phyloP scores from a whole-genome alignment of 2,888 invertebrate species.

The Eustalomyia histrio region DNA sequence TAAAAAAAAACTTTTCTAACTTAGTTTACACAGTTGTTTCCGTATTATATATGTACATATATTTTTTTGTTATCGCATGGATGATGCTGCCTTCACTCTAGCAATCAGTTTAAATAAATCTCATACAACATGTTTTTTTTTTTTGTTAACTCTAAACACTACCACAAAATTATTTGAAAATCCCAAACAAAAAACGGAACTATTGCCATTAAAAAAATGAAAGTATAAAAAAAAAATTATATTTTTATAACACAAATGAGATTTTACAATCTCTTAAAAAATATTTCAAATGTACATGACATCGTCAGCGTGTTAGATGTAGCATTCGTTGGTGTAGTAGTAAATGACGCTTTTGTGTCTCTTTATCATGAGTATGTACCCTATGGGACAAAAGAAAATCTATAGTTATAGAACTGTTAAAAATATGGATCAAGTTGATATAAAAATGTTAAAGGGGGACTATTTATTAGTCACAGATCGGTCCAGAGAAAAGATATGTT shows the following conservation, averaged over 20 bases:
- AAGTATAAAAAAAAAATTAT: not conserved
- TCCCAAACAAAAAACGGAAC: not conserved
- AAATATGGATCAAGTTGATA: too few relatives aligned
- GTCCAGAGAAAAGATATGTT: too few relatives aligned
- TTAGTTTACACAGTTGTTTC: not conserved
- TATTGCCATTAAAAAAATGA: not conserved
- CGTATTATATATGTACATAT: not conserved
- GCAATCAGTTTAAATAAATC: constrained; percentile 31
- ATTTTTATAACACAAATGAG: constrained; percentile 2
- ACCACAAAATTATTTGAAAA: not conserved
- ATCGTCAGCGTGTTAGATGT: constrained; percentile 51
- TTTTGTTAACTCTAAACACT: not conserved
- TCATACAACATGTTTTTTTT: not conserved
- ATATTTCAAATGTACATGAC: constrained; percentile 60
- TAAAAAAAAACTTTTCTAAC: not conserved
- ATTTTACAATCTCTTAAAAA: constrained; percentile 54
- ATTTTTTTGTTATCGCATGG: not conserved
- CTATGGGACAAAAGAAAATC: too few relatives aligned
- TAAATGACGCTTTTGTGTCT: constrained; percentile 42
- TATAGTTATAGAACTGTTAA: too few relatives aligned
- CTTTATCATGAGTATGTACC: not conserved
- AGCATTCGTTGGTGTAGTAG: constrained; percentile 33
- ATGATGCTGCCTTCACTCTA: not conserved
- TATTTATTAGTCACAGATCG: too few relatives aligned
- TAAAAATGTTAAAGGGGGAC: too few relatives aligned